Conservation (phyloP, 1,140 invertebrate genomes). For the Bacillus rossius region DNA sequence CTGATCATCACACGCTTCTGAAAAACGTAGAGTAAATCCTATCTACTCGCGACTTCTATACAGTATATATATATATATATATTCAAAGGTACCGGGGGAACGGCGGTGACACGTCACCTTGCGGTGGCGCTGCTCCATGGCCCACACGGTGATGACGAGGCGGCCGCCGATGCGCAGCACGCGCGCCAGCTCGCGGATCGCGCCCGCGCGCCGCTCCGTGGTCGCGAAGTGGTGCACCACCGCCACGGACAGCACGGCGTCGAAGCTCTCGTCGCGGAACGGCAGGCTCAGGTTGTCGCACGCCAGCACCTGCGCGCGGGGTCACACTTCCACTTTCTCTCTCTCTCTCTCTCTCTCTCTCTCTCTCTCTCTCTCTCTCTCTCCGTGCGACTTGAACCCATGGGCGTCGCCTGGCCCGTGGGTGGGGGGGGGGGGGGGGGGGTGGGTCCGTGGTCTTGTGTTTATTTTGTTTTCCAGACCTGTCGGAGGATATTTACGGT, state of each 20-base stretch:
- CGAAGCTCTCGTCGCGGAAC: constrained; percentile 88
- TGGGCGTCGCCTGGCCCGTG: background rate
- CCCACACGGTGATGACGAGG: constrained; percentile 94
- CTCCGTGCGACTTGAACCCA: background rate
- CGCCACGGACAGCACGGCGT: constrained; percentile 90
- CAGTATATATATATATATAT: no score
- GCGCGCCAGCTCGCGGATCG: constrained; percentile 79
- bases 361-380: background rate
- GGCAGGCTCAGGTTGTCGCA: constrained; percentile 88
- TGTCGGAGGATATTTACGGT: no score
- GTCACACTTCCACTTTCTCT: background rate
- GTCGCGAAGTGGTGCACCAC: constrained; percentile 95
- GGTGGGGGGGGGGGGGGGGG: background rate
- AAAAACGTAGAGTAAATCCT: no score
- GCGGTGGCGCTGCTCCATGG: constrained; percentile 89
- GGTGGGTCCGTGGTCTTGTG: constrained; percentile 1
- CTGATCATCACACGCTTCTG: no score
- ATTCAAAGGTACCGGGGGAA: no score
- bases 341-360: background rate
- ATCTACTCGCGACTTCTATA: no score
- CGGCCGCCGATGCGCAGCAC: constrained; percentile 85
- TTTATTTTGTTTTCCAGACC: no score
- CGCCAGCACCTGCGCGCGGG: constrained; percentile 60
- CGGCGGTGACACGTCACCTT: constrained; percentile 53
- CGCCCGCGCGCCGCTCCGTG: constrained; percentile 78